Percentiles rank a stretch among this genome's conserved stretches.
Evolutionary conservation across 2,888 invertebrate species (phyloP).

Genomic region (Thalpophila matura): DNA sequence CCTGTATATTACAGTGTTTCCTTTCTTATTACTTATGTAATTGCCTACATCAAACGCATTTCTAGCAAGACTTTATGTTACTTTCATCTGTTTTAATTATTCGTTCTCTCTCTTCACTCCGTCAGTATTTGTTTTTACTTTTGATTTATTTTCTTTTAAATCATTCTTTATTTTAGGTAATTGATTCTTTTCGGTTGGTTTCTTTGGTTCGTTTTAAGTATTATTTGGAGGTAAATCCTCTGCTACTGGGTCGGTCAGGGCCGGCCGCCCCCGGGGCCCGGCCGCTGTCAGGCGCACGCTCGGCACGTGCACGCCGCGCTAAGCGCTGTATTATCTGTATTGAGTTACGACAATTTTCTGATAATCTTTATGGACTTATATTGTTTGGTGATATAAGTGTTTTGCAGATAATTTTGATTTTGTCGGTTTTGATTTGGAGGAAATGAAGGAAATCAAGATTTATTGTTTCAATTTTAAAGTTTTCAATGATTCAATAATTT

Average conservation of each 20-base stretch:
- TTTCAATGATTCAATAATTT: too few relatives aligned
- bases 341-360: conserved; percentile 58
- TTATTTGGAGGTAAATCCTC: conserved; percentile 22
- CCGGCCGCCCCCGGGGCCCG: conserved; percentile 51
- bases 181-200: conserved; percentile 8
- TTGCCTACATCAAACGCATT: too few relatives aligned
- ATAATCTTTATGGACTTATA: conserved; percentile 56
- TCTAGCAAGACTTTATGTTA: not conserved
- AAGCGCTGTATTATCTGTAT: conserved; percentile 63
- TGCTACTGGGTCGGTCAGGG: conserved; percentile 34
- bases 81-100: not conserved
- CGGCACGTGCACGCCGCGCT: conserved; percentile 61
- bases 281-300: conserved; percentile 61
- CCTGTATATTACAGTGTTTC: not conserved
- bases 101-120: not conserved
- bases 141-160: not conserved
- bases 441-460: not conserved
- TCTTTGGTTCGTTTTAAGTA: conserved; percentile 5
- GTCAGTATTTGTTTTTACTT: conserved; percentile 9
- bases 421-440: not conserved
- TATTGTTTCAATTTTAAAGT: not conserved
- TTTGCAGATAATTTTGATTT: conserved; percentile 4
- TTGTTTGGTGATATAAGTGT: conserved; percentile 37
- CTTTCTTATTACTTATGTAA: too few relatives aligned
- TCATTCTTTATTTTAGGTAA: not conserved